A percentile compares a stretch with the other conserved stretches of the same genome.
These are phyloP conservation scores for Platysteira castanea DNA, from an alignment of 2,113 vertebrate genomes.

Conservation along the genomic window DNA sequence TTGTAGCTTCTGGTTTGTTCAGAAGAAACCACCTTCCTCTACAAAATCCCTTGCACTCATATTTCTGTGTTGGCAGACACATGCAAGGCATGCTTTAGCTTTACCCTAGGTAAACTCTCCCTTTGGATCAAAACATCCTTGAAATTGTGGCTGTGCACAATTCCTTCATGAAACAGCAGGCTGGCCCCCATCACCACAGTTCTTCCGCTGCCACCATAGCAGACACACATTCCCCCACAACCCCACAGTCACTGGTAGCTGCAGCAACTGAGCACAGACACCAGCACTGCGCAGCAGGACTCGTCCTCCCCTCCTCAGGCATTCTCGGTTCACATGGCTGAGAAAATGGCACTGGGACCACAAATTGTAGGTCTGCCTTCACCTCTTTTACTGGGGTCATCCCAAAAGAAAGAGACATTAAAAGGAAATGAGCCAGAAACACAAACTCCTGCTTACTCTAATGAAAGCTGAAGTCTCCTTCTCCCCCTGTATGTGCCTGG, in stretches of 20 bases:
- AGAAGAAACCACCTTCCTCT: background rate
- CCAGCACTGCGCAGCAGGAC: fast-evolving
- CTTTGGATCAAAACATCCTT: background rate
- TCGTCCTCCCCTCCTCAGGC: background rate
- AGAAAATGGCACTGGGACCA: background rate
- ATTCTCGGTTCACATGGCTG: fast-evolving
- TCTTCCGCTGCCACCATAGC: background rate
- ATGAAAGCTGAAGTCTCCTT: background rate
- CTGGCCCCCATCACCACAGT: background rate
- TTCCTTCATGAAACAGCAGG: background rate
- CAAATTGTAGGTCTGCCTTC: background rate
- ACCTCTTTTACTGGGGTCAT: background rate
- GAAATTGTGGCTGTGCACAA: fast-evolving
- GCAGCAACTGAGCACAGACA: fast-evolving
- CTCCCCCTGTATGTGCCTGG: background rate
- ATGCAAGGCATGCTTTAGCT: background rate
- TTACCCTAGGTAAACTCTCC: background rate
- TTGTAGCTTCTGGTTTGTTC: background rate
- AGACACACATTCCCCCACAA: background rate
- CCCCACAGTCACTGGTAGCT: fast-evolving
- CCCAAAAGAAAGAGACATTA: background rate
- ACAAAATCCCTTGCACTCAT: background rate
- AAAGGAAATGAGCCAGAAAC: background rate
- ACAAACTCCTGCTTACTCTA: background rate
- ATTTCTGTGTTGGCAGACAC: background rate